Percentiles rank a stretch among this genome's conserved stretches.
phyloP scores from a whole-genome alignment of 2,888 invertebrate genomes.

The Eubasilissa splendida region DNA sequence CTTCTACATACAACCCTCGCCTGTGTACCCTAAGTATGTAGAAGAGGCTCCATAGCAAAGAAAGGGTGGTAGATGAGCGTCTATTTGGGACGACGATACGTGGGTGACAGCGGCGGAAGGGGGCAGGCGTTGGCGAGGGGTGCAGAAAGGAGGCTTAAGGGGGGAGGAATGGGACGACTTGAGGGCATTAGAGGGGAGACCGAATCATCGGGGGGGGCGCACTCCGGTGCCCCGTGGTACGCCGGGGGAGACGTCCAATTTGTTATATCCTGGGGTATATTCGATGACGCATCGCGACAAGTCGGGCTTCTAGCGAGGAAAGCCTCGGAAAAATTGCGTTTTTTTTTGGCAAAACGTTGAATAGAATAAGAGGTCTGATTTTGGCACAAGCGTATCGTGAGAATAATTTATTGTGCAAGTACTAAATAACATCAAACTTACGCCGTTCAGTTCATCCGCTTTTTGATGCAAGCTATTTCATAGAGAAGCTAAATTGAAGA shows the following conservation, averaged over 20 bases:
- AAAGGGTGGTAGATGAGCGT: slow-evolving; percentile 31
- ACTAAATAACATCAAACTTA: no score
- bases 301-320: slow-evolving; percentile 11
- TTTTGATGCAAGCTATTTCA: no score
- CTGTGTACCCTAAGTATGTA: background rate
- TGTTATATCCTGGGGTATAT: slow-evolving; percentile 58
- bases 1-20: background rate
- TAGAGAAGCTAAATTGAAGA: no score
- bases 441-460: no score
- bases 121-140: background rate
- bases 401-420: no score
- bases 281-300: slow-evolving; percentile 57
- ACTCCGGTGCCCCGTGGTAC: slow-evolving; percentile 31
- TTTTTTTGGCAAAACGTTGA: slow-evolving; percentile 15
- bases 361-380: slow-evolving; percentile 11
- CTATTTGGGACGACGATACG: slow-evolving; percentile 31
- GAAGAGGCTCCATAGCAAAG: slow-evolving; percentile 6
- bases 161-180: slow-evolving; percentile 18
- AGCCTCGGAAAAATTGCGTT: background rate
- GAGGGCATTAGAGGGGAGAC: slow-evolving; percentile 36
- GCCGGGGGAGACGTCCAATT: slow-evolving; percentile 53
- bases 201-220: slow-evolving; percentile 23
- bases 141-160: background rate
- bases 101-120: slow-evolving; percentile 7
- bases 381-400: background rate